A percentile compares a stretch with the other conserved stretches of the same genome.
These are phyloP conservation scores for Myotis davidii DNA, from an alignment of 2,113 vertebrate genomes.

Conservation along the genomic window DNA sequence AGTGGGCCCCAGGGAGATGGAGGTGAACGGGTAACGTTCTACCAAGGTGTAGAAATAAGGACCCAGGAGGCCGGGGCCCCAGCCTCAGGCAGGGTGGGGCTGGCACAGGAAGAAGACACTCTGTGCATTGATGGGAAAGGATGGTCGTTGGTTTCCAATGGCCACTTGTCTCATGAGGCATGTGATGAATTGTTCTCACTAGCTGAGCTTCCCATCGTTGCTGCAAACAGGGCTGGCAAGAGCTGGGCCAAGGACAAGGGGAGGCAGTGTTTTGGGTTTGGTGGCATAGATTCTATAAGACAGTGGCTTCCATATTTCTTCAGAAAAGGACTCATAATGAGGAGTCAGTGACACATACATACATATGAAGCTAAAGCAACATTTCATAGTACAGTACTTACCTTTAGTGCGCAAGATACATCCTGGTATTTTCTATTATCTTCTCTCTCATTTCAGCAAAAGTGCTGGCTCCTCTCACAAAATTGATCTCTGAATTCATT, in stretches of 20 bases:
- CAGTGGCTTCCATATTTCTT: neutral
- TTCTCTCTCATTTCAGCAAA: neutral
- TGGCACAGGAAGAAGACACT: neutral
- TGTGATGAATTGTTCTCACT: neutral
- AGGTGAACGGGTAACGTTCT: neutral
- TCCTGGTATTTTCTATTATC: neutral
- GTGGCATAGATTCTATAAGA: neutral
- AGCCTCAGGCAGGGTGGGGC: no score
- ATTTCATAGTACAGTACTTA: neutral
- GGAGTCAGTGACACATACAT: neutral
- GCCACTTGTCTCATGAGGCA: neutral
- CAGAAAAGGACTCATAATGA: neutral
- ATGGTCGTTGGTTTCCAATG: rapidly evolving
- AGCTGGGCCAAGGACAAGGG: neutral
- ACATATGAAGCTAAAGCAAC: neutral
- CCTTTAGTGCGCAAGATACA: neutral
- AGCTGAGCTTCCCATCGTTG: neutral
- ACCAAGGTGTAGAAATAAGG: neutral
- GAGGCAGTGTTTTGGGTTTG: neutral
- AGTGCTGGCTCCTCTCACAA: neutral
- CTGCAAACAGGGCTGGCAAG: neutral
- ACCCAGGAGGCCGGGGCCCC: no score
- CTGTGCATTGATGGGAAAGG: neutral
- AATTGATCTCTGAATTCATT: neutral
- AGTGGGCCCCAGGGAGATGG: neutral